Evolutionary conservation across 2,797 vertebrate genomes (phyloP).

Genomic region (Hafferia zeledoni): DNA sequence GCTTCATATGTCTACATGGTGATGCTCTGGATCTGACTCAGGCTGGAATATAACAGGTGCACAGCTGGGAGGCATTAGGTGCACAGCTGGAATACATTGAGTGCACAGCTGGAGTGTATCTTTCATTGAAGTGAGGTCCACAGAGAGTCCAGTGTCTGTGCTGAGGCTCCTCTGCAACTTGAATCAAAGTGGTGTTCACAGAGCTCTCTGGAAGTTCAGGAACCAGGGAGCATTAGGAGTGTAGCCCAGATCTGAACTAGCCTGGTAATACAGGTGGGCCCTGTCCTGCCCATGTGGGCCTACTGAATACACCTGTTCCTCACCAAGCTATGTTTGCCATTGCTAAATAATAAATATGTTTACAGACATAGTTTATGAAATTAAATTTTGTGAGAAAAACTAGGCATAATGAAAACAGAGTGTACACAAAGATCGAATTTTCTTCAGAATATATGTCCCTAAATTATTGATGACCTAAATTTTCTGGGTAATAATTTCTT

Average conservation of each 20-base stretch:
- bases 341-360: neutral
- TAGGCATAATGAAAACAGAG: neutral
- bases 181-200: neutral
- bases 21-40: neutral
- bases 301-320: neutral
- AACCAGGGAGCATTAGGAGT: neutral
- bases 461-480: neutral
- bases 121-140: neutral
- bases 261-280: accelerated
- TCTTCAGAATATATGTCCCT: neutral
- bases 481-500: neutral
- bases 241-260: neutral
- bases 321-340: neutral
- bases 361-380: neutral
- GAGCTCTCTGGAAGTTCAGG: neutral
- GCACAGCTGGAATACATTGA: neutral
- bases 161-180: neutral
- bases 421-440: neutral
- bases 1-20: accelerated
- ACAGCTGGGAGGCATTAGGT: neutral
- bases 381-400: neutral
- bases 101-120: neutral
- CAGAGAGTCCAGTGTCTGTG: neutral
- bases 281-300: neutral
- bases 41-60: neutral